Evolutionary conservation across 2,888 invertebrate species (phyloP).

Genomic region (Reticulitermes lucifugus): DNA sequence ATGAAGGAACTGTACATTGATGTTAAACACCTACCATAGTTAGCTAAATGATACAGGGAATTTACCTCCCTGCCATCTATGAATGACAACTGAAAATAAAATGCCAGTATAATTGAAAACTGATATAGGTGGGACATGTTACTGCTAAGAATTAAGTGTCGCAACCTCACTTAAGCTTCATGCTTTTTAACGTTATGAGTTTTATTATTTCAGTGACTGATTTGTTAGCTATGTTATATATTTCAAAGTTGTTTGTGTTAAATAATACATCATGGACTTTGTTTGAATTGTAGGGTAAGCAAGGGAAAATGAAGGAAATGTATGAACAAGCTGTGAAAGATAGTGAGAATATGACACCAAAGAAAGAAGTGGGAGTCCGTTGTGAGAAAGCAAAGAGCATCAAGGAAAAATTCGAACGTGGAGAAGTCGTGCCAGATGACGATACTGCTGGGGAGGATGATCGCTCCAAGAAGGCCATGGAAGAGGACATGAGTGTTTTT

Average conservation of each 20-base stretch:
- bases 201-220: too few species aligned
- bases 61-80: too few species aligned
- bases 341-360: conserved; percentile 69
- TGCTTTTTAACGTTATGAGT: too few species aligned
- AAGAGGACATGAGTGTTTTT: conserved; percentile 80
- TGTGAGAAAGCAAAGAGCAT: conserved; percentile 74
- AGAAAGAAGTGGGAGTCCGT: conserved; percentile 67
- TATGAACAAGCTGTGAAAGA: conserved; percentile 91
- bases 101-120: too few species aligned
- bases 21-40: too few species aligned
- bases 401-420: conserved; percentile 85
- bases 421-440: conserved; percentile 73
- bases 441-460: conserved; percentile 65
- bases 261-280: neutral
- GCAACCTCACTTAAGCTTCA: too few species aligned
- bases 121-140: too few species aligned
- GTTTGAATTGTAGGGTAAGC: conserved; percentile 77
- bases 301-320: conserved; percentile 91
- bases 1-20: too few species aligned
- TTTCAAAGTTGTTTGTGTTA: conserved; percentile 6
- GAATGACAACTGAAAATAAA: too few species aligned
- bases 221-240: neutral
- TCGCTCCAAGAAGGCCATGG: conserved; percentile 68
- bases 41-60: too few species aligned
- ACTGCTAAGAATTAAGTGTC: too few species aligned